phyloP scores from a whole-genome alignment of 2,797 vertebrate genomes.

The Chelonia mydas region DNA sequence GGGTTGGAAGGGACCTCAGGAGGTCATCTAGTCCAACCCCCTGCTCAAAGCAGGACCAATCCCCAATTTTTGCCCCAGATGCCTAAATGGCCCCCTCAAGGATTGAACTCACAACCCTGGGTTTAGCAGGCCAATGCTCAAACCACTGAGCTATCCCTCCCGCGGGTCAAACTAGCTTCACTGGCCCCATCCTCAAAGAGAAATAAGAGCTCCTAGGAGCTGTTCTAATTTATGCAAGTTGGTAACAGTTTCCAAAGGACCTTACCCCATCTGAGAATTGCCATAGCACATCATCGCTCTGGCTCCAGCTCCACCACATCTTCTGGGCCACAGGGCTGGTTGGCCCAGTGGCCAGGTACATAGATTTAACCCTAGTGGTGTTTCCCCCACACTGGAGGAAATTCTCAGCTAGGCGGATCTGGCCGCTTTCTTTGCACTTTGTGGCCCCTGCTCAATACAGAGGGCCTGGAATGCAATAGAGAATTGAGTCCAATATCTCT shows the following conservation, averaged over 20 bases:
- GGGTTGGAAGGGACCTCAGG: no score
- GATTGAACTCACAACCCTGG: no score
- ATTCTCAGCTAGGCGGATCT: not conserved
- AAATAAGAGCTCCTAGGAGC: not conserved
- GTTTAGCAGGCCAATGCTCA: no score
- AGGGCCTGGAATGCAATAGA: not conserved
- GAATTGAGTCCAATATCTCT: not conserved
- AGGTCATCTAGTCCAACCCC: no score
- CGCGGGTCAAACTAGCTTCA: not conserved
- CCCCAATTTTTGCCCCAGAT: no score
- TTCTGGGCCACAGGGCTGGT: not conserved
- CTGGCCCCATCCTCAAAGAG: not conserved
- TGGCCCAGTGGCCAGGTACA: not conserved
- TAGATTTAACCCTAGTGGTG: not conserved
- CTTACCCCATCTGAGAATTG: not conserved
- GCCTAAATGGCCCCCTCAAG: no score
- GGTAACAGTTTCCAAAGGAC: not conserved
- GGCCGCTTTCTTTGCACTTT: not conserved
- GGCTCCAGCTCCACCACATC: not conserved
- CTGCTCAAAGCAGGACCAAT: no score
- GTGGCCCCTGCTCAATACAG: not conserved
- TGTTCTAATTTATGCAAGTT: not conserved
- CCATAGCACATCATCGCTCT: not conserved
- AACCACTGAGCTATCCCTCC: no score
- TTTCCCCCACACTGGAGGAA: not conserved